Conservation (phyloP, 1,140 invertebrate genomes). For the Lineus longissimus region DNA sequence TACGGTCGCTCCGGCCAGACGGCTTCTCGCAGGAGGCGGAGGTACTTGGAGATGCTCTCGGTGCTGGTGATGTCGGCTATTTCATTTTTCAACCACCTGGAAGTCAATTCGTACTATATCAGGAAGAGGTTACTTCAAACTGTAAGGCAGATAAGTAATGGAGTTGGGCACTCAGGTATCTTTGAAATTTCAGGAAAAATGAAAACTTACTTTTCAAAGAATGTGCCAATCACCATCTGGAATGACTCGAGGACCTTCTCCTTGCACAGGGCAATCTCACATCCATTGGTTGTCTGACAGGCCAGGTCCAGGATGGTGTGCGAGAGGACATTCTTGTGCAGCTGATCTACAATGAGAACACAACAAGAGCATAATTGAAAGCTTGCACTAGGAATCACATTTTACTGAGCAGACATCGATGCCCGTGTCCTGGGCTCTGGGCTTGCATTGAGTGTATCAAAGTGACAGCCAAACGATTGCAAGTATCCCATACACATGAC, state of each 20-base stretch:
- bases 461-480: too few species aligned
- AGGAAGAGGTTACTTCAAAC: conserved; percentile 3
- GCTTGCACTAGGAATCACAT: too few species aligned
- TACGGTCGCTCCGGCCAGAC: conserved; percentile 39
- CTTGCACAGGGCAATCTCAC: conserved; percentile 20
- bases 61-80: conserved; percentile 23
- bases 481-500: too few species aligned
- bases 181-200: too few species aligned
- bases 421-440: too few species aligned
- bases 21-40: conserved; percentile 30
- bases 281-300: conserved; percentile 23
- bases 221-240: conserved; percentile 21
- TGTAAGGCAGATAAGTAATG: too few species aligned
- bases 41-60: conserved; percentile 26
- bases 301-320: conserved; percentile 24
- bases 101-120: neutral
- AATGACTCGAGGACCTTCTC: conserved; percentile 20
- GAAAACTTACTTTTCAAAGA: conserved; percentile 29
- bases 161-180: too few species aligned
- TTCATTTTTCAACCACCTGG: conserved; percentile 29
- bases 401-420: too few species aligned
- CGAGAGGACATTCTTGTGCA: conserved; percentile 12
- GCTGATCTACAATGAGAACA: too few species aligned
- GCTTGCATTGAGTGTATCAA: too few species aligned
- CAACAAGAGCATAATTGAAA: too few species aligned